phyloP scores from a whole-genome alignment of 53 echinoderm and acorn worm species.

The Temnopleurus reevesii region DNA sequence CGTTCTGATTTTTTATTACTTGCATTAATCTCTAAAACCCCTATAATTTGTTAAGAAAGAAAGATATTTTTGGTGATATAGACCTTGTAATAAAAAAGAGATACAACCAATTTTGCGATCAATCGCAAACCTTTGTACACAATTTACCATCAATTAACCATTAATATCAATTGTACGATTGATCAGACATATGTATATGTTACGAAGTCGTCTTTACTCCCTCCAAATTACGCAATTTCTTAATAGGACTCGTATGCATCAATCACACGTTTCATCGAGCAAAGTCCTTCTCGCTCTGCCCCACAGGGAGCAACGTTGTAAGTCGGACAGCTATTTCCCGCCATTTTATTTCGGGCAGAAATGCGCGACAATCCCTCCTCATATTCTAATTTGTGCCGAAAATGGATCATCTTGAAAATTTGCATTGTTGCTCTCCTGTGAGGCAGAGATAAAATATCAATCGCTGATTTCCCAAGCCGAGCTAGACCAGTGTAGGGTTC shows the following conservation, averaged over 20 bases:
- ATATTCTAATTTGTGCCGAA: neutral
- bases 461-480: neutral
- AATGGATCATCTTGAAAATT: neutral
- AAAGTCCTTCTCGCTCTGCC: neutral
- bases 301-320: neutral
- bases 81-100: no score
- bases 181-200: no score
- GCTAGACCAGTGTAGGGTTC: neutral
- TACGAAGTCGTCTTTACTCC: no score
- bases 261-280: neutral
- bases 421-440: slow-evolving; percentile 15
- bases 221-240: neutral
- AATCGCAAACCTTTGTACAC: no score
- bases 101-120: no score
- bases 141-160: no score
- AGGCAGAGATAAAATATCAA: neutral
- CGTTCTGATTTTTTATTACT: no score
- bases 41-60: no score
- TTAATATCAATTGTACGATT: no score
- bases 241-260: slow-evolving; percentile 10
- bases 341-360: no score
- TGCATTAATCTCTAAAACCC: no score
- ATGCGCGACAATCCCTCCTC: neutral
- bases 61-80: no score
- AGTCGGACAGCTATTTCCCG: neutral